Evolutionary conservation across 2,113 vertebrate genomes (phyloP).

Genomic region (Cercopithecus mona): DNA sequence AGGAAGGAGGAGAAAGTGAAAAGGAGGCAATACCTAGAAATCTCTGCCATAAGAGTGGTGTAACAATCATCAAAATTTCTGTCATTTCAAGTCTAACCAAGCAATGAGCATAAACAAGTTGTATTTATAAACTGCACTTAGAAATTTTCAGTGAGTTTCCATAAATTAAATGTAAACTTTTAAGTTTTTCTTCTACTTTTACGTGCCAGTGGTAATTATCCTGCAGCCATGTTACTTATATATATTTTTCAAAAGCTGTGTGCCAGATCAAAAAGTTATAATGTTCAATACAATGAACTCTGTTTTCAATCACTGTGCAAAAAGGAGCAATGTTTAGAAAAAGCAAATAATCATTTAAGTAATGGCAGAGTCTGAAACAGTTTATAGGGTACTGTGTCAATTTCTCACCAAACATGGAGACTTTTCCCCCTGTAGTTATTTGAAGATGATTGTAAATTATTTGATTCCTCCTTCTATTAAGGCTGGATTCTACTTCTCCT

Average conservation of each 20-base stretch:
- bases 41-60: background rate
- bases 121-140: background rate
- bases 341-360: background rate
- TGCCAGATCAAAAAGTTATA: slow-evolving; percentile 2
- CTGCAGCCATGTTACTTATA: background rate
- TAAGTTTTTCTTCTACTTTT: background rate
- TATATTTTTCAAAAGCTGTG: background rate
- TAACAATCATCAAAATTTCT: background rate
- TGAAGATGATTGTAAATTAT: background rate
- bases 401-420: background rate
- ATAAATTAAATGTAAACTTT: background rate
- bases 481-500: background rate
- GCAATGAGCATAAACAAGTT: background rate
- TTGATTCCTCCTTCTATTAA: background rate
- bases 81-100: background rate
- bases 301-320: slow-evolving; percentile 9
- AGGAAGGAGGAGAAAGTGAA: background rate
- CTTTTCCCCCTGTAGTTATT: too few species aligned
- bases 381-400: background rate
- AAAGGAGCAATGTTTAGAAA: background rate
- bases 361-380: background rate
- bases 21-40: background rate
- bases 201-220: background rate
- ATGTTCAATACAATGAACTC: background rate
- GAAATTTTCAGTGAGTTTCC: background rate